A percentile compares a stretch with the other conserved stretches of the same genome.
These are phyloP conservation scores for Gastracanthus pulcherrimus DNA, from an alignment of 2,888 invertebrate species.

Conservation along the genomic window DNA sequence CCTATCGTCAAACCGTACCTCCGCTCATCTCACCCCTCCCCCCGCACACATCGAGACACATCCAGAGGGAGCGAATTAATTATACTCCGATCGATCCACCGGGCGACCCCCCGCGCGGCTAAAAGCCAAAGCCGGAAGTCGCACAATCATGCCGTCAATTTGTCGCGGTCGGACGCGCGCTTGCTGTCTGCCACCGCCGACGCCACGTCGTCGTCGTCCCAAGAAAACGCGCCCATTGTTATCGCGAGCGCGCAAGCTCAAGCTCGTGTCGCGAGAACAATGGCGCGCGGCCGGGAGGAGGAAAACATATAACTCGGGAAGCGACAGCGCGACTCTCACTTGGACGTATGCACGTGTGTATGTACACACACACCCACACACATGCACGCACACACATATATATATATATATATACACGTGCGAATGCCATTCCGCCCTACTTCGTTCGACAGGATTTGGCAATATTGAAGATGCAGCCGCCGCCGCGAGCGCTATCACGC, in stretches of 20 bases:
- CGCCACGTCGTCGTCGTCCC: too few species aligned
- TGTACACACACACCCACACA: not conserved
- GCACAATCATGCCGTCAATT: conserved; percentile 64
- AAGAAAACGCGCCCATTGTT: conserved; percentile 42
- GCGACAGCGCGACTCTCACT: not conserved
- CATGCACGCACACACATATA: too few species aligned
- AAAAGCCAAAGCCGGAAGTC: conserved; percentile 52
- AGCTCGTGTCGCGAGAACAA: conserved; percentile 13
- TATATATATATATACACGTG: not conserved
- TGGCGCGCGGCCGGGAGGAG: not conserved
- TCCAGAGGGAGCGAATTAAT: conserved; percentile 22
- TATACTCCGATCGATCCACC: conserved; percentile 25
- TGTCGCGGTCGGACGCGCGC: conserved; percentile 52
- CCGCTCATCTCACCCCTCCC: not conserved
- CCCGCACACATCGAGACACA: not conserved
- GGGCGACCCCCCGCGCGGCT: not conserved
- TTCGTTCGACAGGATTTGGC: conserved; percentile 62
- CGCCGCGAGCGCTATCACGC: conserved; percentile 13
- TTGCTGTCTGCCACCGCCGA: not conserved
- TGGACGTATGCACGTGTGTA: not conserved
- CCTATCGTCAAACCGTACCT: too few species aligned
- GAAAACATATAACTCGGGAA: conserved; percentile 42
- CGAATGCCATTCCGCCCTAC: conserved; percentile 61
- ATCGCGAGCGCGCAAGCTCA: conserved; percentile 4
- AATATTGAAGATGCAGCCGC: conserved; percentile 51